A percentile compares a stretch with the other conserved stretches of the same genome.
Evolutionary conservation across 2,888 invertebrate species (phyloP).

Genomic region (Archips xylosteana): DNA sequence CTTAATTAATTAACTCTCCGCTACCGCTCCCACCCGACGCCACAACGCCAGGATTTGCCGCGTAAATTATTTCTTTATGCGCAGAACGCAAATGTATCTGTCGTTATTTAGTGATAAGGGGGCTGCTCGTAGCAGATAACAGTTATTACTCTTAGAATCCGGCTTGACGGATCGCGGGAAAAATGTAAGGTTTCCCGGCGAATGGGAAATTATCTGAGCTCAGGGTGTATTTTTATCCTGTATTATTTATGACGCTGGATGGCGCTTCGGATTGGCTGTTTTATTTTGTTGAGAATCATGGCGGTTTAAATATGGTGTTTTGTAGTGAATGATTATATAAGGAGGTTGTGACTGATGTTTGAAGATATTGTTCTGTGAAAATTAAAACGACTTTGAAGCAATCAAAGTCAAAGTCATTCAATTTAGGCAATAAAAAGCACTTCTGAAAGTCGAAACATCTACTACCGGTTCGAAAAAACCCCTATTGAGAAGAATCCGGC

Average conservation of each 20-base stretch:
- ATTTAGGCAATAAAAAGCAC: too few species aligned
- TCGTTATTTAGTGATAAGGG: constrained; percentile 74
- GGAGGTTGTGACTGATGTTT: too few species aligned
- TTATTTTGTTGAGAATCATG: background rate
- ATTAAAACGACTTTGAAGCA: too few species aligned
- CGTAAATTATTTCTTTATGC: constrained; percentile 81
- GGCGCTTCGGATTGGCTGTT: background rate
- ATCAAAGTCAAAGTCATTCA: too few species aligned
- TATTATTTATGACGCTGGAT: constrained; percentile 4
- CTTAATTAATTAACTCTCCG: background rate
- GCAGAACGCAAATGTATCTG: constrained; percentile 69
- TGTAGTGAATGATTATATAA: background rate
- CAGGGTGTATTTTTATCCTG: constrained; percentile 21
- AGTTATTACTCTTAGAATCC: constrained; percentile 50
- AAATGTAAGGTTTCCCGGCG: constrained; percentile 31
- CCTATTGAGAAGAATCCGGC: too few species aligned
- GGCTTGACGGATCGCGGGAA: constrained; percentile 34
- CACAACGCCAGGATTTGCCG: constrained; percentile 61
- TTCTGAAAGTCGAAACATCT: too few species aligned
- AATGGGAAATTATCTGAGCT: constrained; percentile 29
- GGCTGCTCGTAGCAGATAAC: constrained; percentile 61
- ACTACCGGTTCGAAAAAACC: too few species aligned
- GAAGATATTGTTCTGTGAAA: too few species aligned
- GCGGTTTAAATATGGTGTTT: background rate
- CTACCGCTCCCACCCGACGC: constrained; percentile 44